phyloP scores from a whole-genome alignment of 1,140 invertebrate genomes.

The Lerema accius region DNA sequence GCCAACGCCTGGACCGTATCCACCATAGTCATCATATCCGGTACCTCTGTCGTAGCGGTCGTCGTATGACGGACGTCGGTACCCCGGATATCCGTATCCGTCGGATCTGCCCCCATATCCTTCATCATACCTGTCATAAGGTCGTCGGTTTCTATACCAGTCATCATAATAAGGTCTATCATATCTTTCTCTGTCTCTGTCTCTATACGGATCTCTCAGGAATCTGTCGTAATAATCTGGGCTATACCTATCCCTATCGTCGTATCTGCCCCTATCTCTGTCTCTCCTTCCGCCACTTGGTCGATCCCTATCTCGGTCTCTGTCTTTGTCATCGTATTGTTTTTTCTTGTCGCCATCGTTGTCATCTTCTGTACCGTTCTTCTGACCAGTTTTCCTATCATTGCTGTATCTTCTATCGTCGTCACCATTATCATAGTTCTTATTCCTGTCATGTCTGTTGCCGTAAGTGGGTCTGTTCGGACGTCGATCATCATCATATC shows the following conservation, averaged over 20 bases:
- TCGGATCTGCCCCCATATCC: conserved; percentile 63
- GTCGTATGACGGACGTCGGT: conserved; percentile 71
- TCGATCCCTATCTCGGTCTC: conserved; percentile 49
- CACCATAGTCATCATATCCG: conserved; percentile 58
- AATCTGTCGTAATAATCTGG: conserved; percentile 73
- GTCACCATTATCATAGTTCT: conserved; percentile 55
- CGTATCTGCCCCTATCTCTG: conserved; percentile 65
- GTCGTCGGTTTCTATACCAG: conserved; percentile 56
- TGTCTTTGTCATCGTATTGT: conserved; percentile 57
- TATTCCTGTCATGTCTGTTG: conserved; percentile 56
- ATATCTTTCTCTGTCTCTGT: conserved; percentile 39
- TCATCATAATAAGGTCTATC: conserved; percentile 58
- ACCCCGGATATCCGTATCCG: conserved; percentile 65
- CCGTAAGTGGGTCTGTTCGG: conserved; percentile 56
- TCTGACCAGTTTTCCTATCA: conserved; percentile 50
- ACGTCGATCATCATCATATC: conserved; percentile 59
- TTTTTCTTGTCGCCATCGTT: conserved; percentile 52
- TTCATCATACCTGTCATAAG: conserved; percentile 56
- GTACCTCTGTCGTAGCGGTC: conserved; percentile 70
- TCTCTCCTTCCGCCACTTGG: conserved; percentile 42
- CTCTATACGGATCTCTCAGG: conserved; percentile 58
- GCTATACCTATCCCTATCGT: conserved; percentile 70
- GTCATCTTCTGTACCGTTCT: conserved; percentile 62
- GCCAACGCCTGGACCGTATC: conserved; percentile 64
- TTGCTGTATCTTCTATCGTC: conserved; percentile 55